Percentiles rank a stretch among this genome's conserved stretches.
Conservation (phyloP, 2,888 invertebrate genomes). For the Autographa gamma region DNA sequence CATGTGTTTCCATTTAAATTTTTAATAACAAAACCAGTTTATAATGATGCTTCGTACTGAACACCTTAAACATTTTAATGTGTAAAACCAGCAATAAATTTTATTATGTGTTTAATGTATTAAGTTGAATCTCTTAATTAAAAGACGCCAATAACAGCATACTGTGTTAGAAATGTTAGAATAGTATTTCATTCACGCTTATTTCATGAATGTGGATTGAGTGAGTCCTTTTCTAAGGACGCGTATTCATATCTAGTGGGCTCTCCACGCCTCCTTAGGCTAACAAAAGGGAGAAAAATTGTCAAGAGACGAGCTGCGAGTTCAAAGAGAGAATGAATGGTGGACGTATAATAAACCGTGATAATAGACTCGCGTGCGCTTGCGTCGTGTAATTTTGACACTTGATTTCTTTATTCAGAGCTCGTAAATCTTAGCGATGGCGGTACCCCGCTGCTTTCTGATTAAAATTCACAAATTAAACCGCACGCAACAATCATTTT, state of each 20-base stretch:
- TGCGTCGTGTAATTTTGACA: slow-evolving; percentile 76
- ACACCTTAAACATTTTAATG: slow-evolving; percentile 17
- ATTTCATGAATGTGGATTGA: slow-evolving; percentile 62
- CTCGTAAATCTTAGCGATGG: slow-evolving; percentile 70
- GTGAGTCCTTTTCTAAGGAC: slow-evolving; percentile 61
- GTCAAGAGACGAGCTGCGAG: slow-evolving; percentile 71
- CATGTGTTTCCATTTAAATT: slow-evolving; percentile 24
- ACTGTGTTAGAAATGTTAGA: slow-evolving; percentile 18
- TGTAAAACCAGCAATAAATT: slow-evolving; percentile 37
- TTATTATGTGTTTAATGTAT: slow-evolving; percentile 20
- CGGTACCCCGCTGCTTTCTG: slow-evolving; percentile 56
- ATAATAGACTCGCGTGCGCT: slow-evolving; percentile 70
- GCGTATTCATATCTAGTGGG: slow-evolving; percentile 73
- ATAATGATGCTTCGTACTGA: slow-evolving; percentile 20
- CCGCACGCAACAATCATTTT: slow-evolving; percentile 33
- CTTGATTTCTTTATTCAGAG: slow-evolving; percentile 82
- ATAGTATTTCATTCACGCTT: slow-evolving; percentile 48
- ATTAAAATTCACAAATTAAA: slow-evolving; percentile 60
- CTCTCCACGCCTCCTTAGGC: slow-evolving; percentile 68
- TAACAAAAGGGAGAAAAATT: slow-evolving; percentile 79
- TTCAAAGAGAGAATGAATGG: slow-evolving; percentile 79
- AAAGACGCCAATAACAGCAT: slow-evolving; percentile 10
- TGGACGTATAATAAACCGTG: slow-evolving; percentile 70
- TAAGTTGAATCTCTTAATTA: slow-evolving; percentile 41
- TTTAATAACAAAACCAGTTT: slow-evolving; percentile 42